Base-by-base conservation (phyloP, 1,140 invertebrate species). In the Nautilus pompilius region DNA sequence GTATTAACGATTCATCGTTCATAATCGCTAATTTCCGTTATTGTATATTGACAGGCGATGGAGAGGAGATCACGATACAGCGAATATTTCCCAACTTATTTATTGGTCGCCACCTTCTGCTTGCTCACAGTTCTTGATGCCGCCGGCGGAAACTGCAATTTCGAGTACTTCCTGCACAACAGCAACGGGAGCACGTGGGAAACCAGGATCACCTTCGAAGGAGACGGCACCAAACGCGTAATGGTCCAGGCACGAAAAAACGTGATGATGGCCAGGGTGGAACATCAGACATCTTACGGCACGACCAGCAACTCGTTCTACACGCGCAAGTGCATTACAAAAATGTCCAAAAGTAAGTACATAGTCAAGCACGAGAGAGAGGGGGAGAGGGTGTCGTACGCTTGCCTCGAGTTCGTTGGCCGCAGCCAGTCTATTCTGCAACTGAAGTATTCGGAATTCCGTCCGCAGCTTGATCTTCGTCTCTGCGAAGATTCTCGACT, bases 351-450 rank as follows among this genome's bases (percentile, higher is more conserved):
- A 13, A 63, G 56, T 5, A 69, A 67, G 59, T 62, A 60, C 24
- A 41, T 72, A n/a, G 62, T 72, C 41, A 60, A 62, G 15, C 58
- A 61, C 33, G 70, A 69, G 10, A 32, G 61, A 3, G 20, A 55
- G 36, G 55, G 53, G 3, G 55, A 67, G 13, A 34, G 32, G 28
- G 26, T 46, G 22, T 53, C 57, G 36, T 59, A 60, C 48, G 56
- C 45, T 0, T 75, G 73, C 58, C 63, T 71, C 10, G 55, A 58
- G n/a, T 67, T 75, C 34, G 28, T 68, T 6, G 53, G 46, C 13
- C 54, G 69, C 34, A 67, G 66, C 32, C 10, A 48, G 17, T 70
- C 71, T 15, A 41, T 73, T 8, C 49, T 72, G 1, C 69, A 73
- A 51, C 26, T 73, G 15, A 33, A 58, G 30, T 61, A 60, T 56